Evolutionary conservation across 2,888 invertebrate species (phyloP), one percentile per base, ranked within the genome.

Genomic region (Patella pellucida): DNA sequence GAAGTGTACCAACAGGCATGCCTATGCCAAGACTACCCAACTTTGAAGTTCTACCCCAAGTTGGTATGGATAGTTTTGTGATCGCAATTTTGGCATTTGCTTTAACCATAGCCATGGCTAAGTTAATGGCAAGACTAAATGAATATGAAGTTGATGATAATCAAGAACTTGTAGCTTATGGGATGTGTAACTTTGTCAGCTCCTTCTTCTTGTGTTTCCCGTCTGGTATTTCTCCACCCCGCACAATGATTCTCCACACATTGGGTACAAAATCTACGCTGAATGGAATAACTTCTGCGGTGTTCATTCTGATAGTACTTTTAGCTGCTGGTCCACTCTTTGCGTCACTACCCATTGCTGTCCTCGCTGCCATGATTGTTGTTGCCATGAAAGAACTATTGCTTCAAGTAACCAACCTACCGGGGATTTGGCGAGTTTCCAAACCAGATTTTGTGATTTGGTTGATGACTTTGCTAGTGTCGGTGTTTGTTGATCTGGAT

Each of bases 341-440:
- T 73, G 76, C 78, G 9, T 81, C 87, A 1, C 82, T 90, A 11
- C 89, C 90, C 1, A 80, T 85, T 52, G 76, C 84, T 77, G 87
- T 91, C 52, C 85, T 92, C 4, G 91, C 91, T 12, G 88, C 90
- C 52, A 91, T 92, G 79, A 92, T 92, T 69, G 85, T 90, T 23
- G 91, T 91, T 19, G 89, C 91, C 16, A 85, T 92, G 82, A 89
- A 91, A 75, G 86, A 90, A 54, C 84, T 92, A 19, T 87, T 92
- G 73, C 90, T 94, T 88, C 95, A 96, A 91, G 92, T 94, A 19
- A 83, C 92, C 89, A 94, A 95, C 71, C 91, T 96, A 0, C 90
- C 92, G 23, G 93, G 92, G 81, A 94, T 95, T 82, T 96, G 95
- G 95, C 93, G 92, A 83, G 90, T 95, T 27, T 96, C 95, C 81